Evolutionary conservation across 2,888 invertebrate species (phyloP), one percentile per base, ranked within the genome.

Genomic region (Stomorhina lunata): DNA sequence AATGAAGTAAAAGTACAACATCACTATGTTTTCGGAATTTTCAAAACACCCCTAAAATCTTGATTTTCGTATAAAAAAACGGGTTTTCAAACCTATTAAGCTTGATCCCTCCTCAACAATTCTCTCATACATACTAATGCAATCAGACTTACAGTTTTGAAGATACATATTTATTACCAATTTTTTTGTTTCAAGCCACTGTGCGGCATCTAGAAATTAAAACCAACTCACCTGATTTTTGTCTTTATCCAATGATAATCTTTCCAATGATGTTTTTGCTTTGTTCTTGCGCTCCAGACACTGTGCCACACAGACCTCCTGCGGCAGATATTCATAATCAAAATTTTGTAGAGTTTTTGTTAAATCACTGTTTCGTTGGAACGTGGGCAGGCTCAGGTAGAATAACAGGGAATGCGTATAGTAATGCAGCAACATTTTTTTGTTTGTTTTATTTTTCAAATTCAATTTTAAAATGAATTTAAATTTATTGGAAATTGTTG

Each of bases 221-320:
- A 5, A 10, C 1, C 15, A 32, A 61, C 77, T 77, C 25, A 69
- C 77, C 77, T 9, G 37, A 43, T 61, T 57, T 25, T 25, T n/a
- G 3, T 0, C 10, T 17, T 27, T n/a, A 20, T 45, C 45, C 17
- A 6, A 10, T 4, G 32, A n/a, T 1, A n/a, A 15, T 1, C n/a
- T n/a, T 20, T n/a, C 9, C 1, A 7, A 40, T 29, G 40, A 20
- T 57, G 0, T 32, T 22, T 27, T 4, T 4, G 3, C 10, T n/a
- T 17, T 25, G 65, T 5, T 0, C 10, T 5, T 61, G 9, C n/a
- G 22, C 15, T 66, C 37, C 71, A 82, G 71, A 40, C 82, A 82
- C 37, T 76, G 71, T 9, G 82, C 75, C 15, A 82, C 79, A 40
- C 82, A 82, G n/a, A 82, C 82, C 50, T 79, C 82, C 32, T 73